Base-by-base conservation (phyloP, 2,888 invertebrate genomes). In the Carterocephalus palaemon region DNA sequence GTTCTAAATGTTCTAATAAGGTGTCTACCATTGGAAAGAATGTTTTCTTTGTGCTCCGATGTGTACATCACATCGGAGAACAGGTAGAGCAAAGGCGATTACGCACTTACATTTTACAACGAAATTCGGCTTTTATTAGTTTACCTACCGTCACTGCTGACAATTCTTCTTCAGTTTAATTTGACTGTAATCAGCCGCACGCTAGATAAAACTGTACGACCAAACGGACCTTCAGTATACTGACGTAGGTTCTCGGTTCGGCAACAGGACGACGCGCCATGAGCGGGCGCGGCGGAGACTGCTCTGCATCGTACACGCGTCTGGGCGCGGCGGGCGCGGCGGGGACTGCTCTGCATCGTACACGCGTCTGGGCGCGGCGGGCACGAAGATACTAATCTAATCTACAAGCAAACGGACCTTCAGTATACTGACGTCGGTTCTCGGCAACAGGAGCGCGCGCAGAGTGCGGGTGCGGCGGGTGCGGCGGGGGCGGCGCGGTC, bases 341-440 rank as follows among this genome's bases (percentile, higher is more conserved):
- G 82, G 71, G 71, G 78, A 78, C 81, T 80, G 87, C 77, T 81
- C 84, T 83, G 86, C 85, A 85, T 85, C 79, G 84, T 80, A 87
- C 79, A 85, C 85, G 74, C 81, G 80, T 76, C 72, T 74, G 70
- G 79, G 75, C 78, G 80, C 83, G 76, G 73, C 79, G 75, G 79
- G 76, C 75, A 75, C n/a, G n/a, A n/a, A n/a, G n/a, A n/a, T n/a
- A n/a, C n/a, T n/a, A n/a, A n/a, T n/a, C n/a, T n/a, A n/a, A n/a
- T n/a, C n/a, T n/a, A n/a, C n/a, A n/a, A n/a, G n/a, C n/a, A 17
- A 43, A 49, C 50, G 47, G 46, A 54, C 57, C 58, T 54, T 55
- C 49, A 53, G 47, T 55, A 53, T 67, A 79, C 80, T 75, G 49
- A 83, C 82, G 75, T 77, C 52, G 73, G 70, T 74, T 77, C 78